Base-by-base conservation (phyloP, 2,113 vertebrate genomes). In the Chionis minor region DNA sequence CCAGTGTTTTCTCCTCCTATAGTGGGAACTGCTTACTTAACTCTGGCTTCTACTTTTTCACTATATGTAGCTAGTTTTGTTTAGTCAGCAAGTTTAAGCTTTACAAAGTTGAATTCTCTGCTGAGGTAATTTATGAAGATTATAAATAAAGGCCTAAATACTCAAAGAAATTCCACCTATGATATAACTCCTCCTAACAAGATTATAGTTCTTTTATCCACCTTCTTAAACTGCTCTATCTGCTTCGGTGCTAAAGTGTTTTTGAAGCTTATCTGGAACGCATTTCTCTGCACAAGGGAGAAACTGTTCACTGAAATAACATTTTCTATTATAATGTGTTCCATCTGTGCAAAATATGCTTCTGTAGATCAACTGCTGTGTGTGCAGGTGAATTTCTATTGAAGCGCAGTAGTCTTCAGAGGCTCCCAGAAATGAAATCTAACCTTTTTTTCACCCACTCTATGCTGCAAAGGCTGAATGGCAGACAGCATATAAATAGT, bases 191-290 rank as follows among this genome's bases (percentile, higher is more conserved):
- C 22, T 88, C 14, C 15, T 82, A 91, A 93, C 47, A 93, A 93
- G 88, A 94, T 96, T 91, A 90, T 67, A 42, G 54, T 72, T 79
- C 44, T 92, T 96, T 93, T 62, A 90, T 86, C 55, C 42, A 81
- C 58, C 59, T 73, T 32, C 59, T 81, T 78, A 94, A 93, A 67
- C 47, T 66, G 38, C 40, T 93, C 1, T 88, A 75, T 66, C 67
- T 95, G 32, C n/a, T 88, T 3, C 74, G 17, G 12, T 80, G 67
- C 45, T 77, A 56, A 87, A 74, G 7, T 86, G 52, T 2, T 92
- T 96, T 90, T 88, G 58, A 92, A 93, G 32, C 47, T 94, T 95
- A 94, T 90, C 71, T 88, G 65, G 61, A 78, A 81, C 55, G 52
- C 59, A 56, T 45, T 97, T 90, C 42, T 77, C 63, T 88, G 21